Conservation (phyloP, 2,797 vertebrate genomes). For the Fistularia commersonii region DNA sequence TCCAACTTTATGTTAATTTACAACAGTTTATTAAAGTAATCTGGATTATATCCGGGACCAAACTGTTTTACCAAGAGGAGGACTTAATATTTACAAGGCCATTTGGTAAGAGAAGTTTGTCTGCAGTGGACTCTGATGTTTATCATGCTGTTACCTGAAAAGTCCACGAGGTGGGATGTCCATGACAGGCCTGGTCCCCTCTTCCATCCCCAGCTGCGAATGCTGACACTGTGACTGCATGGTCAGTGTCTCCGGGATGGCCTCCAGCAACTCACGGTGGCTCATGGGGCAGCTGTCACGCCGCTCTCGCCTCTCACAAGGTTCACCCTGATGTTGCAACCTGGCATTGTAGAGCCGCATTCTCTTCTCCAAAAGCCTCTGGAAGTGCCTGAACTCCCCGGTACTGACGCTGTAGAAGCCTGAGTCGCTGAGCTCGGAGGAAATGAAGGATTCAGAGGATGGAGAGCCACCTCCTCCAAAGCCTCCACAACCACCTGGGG, state of each 20-base stretch:
- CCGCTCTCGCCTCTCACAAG: slow-evolving; percentile 66
- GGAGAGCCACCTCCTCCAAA: slow-evolving; percentile 62
- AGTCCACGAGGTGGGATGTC: slow-evolving; percentile 56
- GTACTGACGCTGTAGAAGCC: slow-evolving; percentile 77
- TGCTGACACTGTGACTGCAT: slow-evolving; percentile 66
- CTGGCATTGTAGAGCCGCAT: slow-evolving; percentile 74
- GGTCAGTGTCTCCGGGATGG: slow-evolving; percentile 75
- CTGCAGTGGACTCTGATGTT: too few species aligned
- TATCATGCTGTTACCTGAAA: slow-evolving; percentile 53
- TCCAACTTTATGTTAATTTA: too few species aligned
- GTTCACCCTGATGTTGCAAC: slow-evolving; percentile 70
- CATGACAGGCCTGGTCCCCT: slow-evolving; percentile 24
- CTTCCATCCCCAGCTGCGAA: slow-evolving; percentile 42
- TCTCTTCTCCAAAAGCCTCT: slow-evolving; percentile 76
- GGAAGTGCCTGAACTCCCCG: slow-evolving; percentile 76
- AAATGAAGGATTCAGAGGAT: slow-evolving; percentile 74
- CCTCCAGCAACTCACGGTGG: slow-evolving; percentile 76
- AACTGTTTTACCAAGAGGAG: too few species aligned
- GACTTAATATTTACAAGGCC: too few species aligned
- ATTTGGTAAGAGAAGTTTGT: too few species aligned
- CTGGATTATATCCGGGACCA: too few species aligned
- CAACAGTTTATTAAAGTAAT: too few species aligned
- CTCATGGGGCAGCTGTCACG: slow-evolving; percentile 76
- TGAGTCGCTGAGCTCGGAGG: slow-evolving; percentile 73
- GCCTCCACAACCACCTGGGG: slow-evolving; percentile 47